Evolutionary conservation across 1,140 invertebrate genomes (phyloP).

Genomic region (Dinoponera quadriceps): DNA sequence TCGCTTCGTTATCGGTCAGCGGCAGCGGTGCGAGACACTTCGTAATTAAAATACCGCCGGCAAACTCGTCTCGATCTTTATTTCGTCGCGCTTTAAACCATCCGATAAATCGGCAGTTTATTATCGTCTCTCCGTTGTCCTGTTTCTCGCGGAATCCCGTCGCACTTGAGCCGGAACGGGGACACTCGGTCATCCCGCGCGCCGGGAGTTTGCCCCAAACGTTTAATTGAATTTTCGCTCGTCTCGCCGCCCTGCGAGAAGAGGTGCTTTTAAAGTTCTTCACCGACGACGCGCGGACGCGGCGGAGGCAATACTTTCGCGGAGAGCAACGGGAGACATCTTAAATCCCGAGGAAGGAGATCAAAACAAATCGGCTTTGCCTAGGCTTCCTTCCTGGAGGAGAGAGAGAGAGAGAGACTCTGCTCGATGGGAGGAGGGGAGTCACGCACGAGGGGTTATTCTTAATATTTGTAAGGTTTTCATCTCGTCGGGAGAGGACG

Average conservation of each 20-base stretch:
- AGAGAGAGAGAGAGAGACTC: background rate
- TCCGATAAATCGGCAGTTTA: background rate
- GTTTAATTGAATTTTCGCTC: slow-evolving; percentile 70
- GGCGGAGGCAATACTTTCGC: slow-evolving; percentile 46
- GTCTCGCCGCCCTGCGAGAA: slow-evolving; percentile 35
- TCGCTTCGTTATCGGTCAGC: no score
- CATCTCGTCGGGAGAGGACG: slow-evolving; percentile 62
- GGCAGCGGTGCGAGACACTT: no score
- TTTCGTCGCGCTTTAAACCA: slow-evolving; percentile 2
- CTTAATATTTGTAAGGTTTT: slow-evolving; percentile 83
- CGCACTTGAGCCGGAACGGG: slow-evolving; percentile 1
- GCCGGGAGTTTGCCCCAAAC: background rate
- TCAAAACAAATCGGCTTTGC: slow-evolving; percentile 81
- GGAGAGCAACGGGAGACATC: slow-evolving; percentile 58
- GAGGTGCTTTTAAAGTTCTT: slow-evolving; percentile 49
- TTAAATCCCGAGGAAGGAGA: slow-evolving; percentile 73
- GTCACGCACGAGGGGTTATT: slow-evolving; percentile 75
- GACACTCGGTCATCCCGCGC: background rate
- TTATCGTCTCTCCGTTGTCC: background rate
- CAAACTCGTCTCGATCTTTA: background rate
- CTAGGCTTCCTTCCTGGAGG: slow-evolving; percentile 72
- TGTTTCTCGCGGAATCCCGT: background rate
- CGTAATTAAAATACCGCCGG: background rate
- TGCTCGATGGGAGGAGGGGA: slow-evolving; percentile 29
- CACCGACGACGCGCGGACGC: background rate